Percentiles rank a stretch among this genome's conserved stretches.
These are phyloP conservation scores for Allolobophora icterica DNA, from an alignment of 2,888 invertebrate species.

Conservation along the genomic window DNA sequence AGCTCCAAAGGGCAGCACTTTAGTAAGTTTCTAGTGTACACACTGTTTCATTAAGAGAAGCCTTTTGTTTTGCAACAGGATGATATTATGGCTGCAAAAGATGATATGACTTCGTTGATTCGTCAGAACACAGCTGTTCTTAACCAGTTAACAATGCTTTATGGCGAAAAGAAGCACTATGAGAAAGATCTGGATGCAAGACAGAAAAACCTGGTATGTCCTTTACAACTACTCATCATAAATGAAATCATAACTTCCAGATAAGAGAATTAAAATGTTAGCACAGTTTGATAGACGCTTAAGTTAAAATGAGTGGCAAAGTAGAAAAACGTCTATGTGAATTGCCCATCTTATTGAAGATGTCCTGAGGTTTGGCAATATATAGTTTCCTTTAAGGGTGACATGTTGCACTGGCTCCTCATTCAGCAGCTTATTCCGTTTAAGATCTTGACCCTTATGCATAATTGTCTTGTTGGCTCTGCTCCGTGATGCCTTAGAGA, in stretches of 20 bases:
- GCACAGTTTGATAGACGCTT: no score
- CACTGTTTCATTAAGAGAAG: not conserved
- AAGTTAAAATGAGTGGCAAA: no score
- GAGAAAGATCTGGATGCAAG: slow-evolving; percentile 58
- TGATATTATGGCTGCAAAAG: slow-evolving; percentile 53
- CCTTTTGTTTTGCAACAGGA: slow-evolving; percentile 29
- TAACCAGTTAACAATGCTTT: slow-evolving; percentile 59
- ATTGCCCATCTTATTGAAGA: no score
- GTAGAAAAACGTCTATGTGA: no score
- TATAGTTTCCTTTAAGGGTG: no score
- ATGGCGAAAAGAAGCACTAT: slow-evolving; percentile 56
- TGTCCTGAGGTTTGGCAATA: no score
- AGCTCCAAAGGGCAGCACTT: not conserved
- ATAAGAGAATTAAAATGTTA: no score
- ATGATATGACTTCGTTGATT: slow-evolving; percentile 57
- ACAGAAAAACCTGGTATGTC: slow-evolving; percentile 62
- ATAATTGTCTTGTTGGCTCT: no score
- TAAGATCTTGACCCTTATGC: no score
- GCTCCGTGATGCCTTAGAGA: no score
- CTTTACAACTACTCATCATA: not conserved
- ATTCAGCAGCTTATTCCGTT: no score
- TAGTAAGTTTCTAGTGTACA: not conserved
- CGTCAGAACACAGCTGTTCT: slow-evolving; percentile 61
- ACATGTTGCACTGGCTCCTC: no score
- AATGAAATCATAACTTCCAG: not conserved